Evolutionary conservation across 1,140 invertebrate genomes (phyloP).

Genomic region (Calliphora vicina): DNA sequence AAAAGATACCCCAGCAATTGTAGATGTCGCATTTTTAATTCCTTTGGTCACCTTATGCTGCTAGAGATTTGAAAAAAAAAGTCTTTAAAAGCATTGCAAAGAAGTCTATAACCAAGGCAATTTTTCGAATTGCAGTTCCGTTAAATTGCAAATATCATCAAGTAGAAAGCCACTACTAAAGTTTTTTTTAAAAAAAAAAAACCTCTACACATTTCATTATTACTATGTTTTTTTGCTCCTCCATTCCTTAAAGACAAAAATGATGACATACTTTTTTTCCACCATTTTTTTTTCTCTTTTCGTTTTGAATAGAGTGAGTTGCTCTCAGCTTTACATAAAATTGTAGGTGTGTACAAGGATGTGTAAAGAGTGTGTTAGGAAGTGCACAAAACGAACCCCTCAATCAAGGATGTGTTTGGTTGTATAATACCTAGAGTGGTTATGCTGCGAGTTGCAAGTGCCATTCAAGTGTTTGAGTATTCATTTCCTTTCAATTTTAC

Average conservation of each 20-base stretch:
- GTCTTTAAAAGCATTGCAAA: neutral
- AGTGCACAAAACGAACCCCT: neutral
- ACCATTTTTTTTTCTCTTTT: no score
- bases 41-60: no score
- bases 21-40: no score
- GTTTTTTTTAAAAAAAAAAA: no score
- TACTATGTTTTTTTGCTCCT: neutral
- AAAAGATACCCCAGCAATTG: no score
- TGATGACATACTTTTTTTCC: neutral
- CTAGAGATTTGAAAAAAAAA: neutral
- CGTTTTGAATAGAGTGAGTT: neutral
- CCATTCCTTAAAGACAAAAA: neutral
- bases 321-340: neutral
- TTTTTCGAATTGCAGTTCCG: slow-evolving; percentile 31
- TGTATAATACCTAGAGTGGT: no score
- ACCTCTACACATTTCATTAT: neutral
- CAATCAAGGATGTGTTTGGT: neutral
- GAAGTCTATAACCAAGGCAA: slow-evolving; percentile 8
- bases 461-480: slow-evolving; percentile 1
- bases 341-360: neutral
- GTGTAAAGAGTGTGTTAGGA: neutral
- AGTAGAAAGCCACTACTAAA: no score
- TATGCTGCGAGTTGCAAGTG: no score
- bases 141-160: slow-evolving; percentile 21
- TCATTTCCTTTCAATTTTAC: slow-evolving; percentile 6